Evolutionary conservation across 1,140 invertebrate genomes (phyloP).

Genomic region (Eueides isabella): DNA sequence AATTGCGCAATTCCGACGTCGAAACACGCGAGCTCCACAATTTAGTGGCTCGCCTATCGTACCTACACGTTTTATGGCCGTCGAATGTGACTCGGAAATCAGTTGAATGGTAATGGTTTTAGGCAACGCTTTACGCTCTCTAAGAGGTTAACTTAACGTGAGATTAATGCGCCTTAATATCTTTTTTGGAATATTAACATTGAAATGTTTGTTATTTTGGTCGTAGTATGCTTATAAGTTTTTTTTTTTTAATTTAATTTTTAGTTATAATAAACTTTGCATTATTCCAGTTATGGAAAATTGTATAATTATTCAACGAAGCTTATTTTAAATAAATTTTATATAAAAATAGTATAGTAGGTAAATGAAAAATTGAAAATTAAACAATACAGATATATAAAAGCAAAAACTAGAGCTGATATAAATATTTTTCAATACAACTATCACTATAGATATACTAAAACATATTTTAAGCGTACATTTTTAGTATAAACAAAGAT

Average conservation of each 20-base stretch:
- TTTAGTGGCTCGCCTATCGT: conserved; percentile 56
- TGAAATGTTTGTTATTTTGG: background rate
- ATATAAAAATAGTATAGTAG: background rate
- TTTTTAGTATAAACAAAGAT: background rate
- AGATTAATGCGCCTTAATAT: background rate
- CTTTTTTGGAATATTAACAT: background rate
- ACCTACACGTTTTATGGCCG: conserved; percentile 47
- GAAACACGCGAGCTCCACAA: conserved; percentile 51
- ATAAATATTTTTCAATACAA: too few species aligned
- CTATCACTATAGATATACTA: too few species aligned
- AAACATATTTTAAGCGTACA: background rate
- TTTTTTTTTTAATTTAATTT: background rate
- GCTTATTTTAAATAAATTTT: too few species aligned
- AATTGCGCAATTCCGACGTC: conserved; percentile 63
- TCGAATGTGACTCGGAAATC: conserved; percentile 50
- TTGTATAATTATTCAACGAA: too few species aligned
- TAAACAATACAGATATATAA: too few species aligned
- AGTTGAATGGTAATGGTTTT: conserved; percentile 43
- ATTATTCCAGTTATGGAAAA: too few species aligned
- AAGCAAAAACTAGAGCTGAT: too few species aligned
- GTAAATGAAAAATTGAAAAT: too few species aligned
- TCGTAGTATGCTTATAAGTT: background rate
- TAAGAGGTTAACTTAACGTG: conserved; percentile 25
- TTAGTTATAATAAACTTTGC: background rate
- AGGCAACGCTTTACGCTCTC: conserved; percentile 28